Conservation (phyloP, 1,140 invertebrate genomes). For the Nilaparvata lugens region DNA sequence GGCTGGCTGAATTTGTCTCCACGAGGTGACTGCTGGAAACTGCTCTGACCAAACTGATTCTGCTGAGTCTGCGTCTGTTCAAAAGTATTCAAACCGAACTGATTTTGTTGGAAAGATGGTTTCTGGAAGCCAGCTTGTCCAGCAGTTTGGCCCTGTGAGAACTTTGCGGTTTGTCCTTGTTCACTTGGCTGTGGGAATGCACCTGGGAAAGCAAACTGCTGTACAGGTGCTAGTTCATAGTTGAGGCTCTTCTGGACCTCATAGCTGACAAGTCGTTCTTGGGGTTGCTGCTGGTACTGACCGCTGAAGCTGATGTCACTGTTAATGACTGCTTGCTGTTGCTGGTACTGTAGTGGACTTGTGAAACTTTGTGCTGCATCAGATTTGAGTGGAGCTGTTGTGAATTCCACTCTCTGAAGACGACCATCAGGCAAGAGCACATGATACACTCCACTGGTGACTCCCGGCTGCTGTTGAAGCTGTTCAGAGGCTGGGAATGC, state of each 20-base stretch:
- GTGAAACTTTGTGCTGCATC: not conserved
- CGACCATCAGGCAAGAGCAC: constrained; percentile 66
- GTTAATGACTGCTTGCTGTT: not conserved
- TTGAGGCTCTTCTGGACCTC: too few relatives aligned
- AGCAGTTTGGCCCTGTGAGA: not conserved
- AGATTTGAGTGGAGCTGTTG: constrained; percentile 18
- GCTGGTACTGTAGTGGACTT: not conserved
- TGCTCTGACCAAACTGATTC: not conserved
- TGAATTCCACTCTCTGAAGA: constrained; percentile 47
- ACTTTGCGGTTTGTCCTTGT: not conserved
- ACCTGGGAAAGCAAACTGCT: not conserved
- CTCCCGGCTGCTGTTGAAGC: constrained; percentile 17
- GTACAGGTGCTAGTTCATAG: too few relatives aligned
- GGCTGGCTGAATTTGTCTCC: not conserved
- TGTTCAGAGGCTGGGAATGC: not conserved
- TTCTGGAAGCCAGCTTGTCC: not conserved
- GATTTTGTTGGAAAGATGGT: not conserved
- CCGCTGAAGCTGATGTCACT: not conserved
- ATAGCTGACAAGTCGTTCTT: constrained; percentile 1
- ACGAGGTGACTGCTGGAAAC: not conserved
- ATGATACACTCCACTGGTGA: constrained; percentile 51
- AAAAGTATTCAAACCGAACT: not conserved
- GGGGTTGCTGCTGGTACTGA: constrained; percentile 4
- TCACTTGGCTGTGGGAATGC: not conserved
- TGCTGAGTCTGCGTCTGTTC: not conserved